Evolutionary conservation across 2,797 vertebrate species (phyloP).

Genomic region (Psittacula echo): DNA sequence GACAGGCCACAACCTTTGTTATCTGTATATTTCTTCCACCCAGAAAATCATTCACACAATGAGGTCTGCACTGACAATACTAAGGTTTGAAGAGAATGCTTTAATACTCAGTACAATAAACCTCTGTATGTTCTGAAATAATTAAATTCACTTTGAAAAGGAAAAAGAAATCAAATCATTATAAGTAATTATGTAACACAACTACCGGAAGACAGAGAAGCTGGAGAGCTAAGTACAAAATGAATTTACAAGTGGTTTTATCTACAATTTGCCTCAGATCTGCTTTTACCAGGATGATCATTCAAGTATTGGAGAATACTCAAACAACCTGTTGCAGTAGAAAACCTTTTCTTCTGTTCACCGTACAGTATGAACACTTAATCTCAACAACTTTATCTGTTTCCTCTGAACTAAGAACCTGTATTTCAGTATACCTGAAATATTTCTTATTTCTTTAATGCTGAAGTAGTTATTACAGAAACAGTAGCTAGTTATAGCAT

Average conservation of each 20-base stretch:
- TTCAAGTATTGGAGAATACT: conserved; percentile 11
- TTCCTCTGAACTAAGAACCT: not conserved
- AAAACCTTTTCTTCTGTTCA: not conserved
- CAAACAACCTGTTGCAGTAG: conserved; percentile 15
- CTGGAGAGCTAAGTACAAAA: not conserved
- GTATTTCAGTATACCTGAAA: not conserved
- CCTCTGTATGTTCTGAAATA: not conserved
- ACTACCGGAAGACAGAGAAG: not conserved
- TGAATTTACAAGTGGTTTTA: conserved; percentile 13
- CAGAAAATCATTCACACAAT: not conserved
- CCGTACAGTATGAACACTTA: not conserved
- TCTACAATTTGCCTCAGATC: not conserved
- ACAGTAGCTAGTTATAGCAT: not conserved
- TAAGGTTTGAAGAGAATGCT: not conserved
- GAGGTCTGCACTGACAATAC: not conserved
- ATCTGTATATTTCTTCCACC: not conserved
- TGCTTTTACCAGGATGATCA: not conserved
- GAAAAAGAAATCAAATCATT: not conserved
- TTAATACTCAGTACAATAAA: not conserved
- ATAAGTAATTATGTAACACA: not conserved
- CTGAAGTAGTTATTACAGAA: conserved; percentile 11
- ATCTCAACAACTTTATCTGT: not conserved
- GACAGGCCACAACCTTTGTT: not conserved
- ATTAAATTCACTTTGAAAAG: not conserved
- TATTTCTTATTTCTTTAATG: not conserved